Evolutionary conservation across 1,140 invertebrate genomes (phyloP).

Genomic region (Episyrphus balteatus): DNA sequence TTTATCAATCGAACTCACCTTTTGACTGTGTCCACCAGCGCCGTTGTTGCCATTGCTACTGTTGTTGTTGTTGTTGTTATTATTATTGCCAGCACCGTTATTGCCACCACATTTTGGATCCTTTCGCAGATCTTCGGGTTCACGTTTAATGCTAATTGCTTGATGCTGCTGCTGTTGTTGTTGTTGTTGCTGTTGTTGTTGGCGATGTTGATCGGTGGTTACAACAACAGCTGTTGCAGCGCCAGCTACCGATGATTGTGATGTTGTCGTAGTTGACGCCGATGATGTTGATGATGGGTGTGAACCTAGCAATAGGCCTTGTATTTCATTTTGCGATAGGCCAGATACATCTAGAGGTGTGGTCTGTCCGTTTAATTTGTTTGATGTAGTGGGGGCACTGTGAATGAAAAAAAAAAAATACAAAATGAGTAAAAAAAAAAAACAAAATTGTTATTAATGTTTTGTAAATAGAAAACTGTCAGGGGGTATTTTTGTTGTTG

Average conservation of each 20-base stretch:
- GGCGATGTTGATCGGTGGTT: constrained; percentile 17
- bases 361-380: constrained; percentile 36
- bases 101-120: constrained; percentile 32
- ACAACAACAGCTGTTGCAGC: constrained; percentile 26
- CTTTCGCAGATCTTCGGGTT: constrained; percentile 37
- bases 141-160: constrained; percentile 34
- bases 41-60: constrained; percentile 15
- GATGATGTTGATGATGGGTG: constrained; percentile 27
- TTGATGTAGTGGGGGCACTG: constrained; percentile 16
- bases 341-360: constrained; percentile 37
- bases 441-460: background rate
- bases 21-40: constrained; percentile 17
- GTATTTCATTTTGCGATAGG: constrained; percentile 38
- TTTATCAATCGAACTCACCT: constrained; percentile 18
- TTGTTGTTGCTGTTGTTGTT: constrained; percentile 22
- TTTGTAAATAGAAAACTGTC: background rate
- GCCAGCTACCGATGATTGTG: constrained; percentile 8
- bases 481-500: constrained; percentile 2
- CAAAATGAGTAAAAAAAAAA: constrained; percentile 3
- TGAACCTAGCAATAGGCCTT: constrained; percentile 36
- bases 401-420: background rate
- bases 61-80: constrained; percentile 14
- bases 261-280: background rate
- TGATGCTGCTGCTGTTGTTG: constrained; percentile 25
- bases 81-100: constrained; percentile 8